A percentile compares a stretch with the other conserved stretches of the same genome.
phyloP scores from a whole-genome alignment of 2,797 vertebrate genomes.

The Fratercula arctica region DNA sequence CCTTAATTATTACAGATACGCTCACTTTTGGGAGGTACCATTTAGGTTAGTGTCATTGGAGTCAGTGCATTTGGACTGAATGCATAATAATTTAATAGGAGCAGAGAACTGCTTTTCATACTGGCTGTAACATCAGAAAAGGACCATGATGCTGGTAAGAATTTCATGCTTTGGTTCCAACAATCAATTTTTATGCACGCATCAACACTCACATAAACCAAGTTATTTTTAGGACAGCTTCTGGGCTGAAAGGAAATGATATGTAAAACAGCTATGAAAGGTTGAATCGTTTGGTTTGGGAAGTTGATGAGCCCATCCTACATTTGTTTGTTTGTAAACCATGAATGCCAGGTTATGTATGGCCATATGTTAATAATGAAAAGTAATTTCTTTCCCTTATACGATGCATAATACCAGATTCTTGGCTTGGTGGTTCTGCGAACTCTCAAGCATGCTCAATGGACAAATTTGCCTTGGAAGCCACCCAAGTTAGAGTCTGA shows the following conservation, averaged over 20 bases:
- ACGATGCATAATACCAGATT: background rate
- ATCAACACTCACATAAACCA: background rate
- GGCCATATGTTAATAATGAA: background rate
- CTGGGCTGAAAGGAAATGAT: background rate
- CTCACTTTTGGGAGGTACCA: background rate
- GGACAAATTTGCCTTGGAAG: background rate
- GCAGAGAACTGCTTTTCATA: background rate
- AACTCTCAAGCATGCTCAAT: background rate
- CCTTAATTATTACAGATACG: background rate
- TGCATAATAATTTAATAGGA: background rate
- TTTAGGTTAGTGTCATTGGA: background rate
- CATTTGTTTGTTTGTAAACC: background rate
- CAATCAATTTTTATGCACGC: background rate
- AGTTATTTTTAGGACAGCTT: background rate
- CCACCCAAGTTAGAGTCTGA: background rate
- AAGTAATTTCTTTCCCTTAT: background rate
- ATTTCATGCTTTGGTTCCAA: background rate
- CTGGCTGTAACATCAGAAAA: background rate
- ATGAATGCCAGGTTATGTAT: background rate
- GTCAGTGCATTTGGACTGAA: background rate
- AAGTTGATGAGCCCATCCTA: background rate
- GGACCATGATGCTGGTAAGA: background rate
- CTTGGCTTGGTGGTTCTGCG: background rate
- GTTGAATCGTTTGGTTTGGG: background rate
- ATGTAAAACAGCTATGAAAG: background rate